phyloP scores from a whole-genome alignment of 2,797 vertebrate genomes.

The Centropyge bicolor region DNA sequence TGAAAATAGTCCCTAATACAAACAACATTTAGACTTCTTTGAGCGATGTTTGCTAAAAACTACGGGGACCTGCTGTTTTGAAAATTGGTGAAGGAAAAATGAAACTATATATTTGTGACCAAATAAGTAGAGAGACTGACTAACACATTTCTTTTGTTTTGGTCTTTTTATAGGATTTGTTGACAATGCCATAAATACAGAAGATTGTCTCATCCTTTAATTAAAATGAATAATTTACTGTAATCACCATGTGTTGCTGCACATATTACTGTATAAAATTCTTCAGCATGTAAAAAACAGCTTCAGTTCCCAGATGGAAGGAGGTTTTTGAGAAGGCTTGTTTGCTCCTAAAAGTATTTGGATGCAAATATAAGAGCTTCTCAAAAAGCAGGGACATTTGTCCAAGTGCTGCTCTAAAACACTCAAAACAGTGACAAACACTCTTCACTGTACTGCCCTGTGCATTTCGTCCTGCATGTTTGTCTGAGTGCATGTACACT shows the following conservation, averaged over 20 bases:
- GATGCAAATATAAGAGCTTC: neutral
- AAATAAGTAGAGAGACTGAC: neutral
- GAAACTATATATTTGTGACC: neutral
- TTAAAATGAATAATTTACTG: neutral
- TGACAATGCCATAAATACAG: neutral
- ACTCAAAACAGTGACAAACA: neutral
- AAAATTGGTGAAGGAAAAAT: neutral
- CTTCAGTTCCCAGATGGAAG: neutral
- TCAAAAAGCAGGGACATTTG: neutral
- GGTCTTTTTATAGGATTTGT: neutral
- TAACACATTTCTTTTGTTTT: neutral
- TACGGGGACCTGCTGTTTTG: neutral
- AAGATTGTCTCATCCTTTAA: neutral
- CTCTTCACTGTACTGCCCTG: neutral
- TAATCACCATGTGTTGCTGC: neutral
- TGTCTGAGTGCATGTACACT: slow-evolving; percentile 37
- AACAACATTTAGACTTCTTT: neutral
- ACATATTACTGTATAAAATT: neutral
- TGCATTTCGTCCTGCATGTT: slow-evolving; percentile 18
- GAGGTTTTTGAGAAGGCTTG: neutral
- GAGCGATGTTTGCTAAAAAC: neutral
- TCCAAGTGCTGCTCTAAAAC: neutral
- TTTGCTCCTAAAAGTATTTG: neutral
- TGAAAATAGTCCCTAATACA: neutral
- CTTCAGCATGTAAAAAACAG: neutral